Evolutionary conservation across 2,797 vertebrate genomes (phyloP), one percentile per base, ranked within the genome.

Genomic region (Xenentodon cancila): DNA sequence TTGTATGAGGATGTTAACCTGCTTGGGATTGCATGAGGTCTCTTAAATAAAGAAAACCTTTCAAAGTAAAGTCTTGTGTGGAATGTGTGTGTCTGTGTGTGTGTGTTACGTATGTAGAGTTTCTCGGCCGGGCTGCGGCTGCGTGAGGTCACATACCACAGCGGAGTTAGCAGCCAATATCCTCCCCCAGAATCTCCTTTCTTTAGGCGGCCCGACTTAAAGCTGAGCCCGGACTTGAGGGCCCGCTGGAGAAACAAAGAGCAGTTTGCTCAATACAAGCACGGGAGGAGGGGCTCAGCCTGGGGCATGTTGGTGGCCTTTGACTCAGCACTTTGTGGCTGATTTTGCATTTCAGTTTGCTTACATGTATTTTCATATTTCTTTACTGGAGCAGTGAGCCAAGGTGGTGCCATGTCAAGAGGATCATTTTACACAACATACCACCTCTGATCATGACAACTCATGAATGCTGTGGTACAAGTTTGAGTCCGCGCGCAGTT

Each of bases 31-130:
- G 83, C 77, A 86, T 84, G 75, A 76, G n/a, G 59, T 87, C 42
- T 86, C 56, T 73, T 73, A 53, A 92, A 91, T 86, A 90, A 89
- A 79, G 80, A 77, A 80, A 84, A 84, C 47, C 44, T 84, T 82
- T 52, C 53, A 58, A 68, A 71, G 54, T 27, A 12, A 4, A 9
- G 53, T 40, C 11, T 27, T 21, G 1, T 18, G 42, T 48, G 12
- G 27, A 40, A 43, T 45, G 40, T 69, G 37, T 40, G 37, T 40
- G 37, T 4, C 0, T 53, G 20, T 9, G 21, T 56, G 49, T 4
- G 42, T 43, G n/a, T 59, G 27, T 43, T 45, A 43, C 37, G 30
- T 59, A 40, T 21, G 30, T 17, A 17, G 30, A 16, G 9, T 45
- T 60, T 66, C 40, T 25, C 15, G 20, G 42, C 7, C 50, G 53